Base-by-base conservation (phyloP, 2,888 invertebrate species). In the Dolomedes plantarius region DNA sequence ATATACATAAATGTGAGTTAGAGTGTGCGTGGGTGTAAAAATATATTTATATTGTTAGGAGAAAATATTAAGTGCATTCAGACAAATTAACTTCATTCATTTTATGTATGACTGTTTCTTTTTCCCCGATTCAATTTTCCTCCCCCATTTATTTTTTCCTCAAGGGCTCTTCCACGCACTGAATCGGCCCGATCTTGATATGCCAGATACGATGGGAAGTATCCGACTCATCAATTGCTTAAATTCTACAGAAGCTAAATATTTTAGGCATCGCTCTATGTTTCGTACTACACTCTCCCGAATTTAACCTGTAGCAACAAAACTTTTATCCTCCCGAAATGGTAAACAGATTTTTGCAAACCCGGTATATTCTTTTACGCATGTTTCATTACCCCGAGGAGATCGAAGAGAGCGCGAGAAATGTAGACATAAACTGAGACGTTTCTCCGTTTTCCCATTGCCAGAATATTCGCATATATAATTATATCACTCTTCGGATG, bases 371-470 rank as follows among this genome's bases (percentile, higher is more conserved):
- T 46, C 13, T 46, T 46, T 46, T 16, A 16, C 46, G 46, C 46
- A 46, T 6, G 46, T 46, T 46, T 46, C 46, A 46, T 46, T 46
- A 46, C 46, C 46, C 46, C 46, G 16, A 46, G 46, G 46, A 46
- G 46, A 13, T 16, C 2, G 1, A 9, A 46, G 16, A 16, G 16
- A 46, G 16, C 7, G 46, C 2, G 46, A 16, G 16, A 16, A 46
- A 16, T 46, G 2, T 46, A 46, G 46, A 46, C 46, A 46, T 46
- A 16, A 16, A n/a, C 46, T 16, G 46, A 46, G 46, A 16, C 46
- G 16, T 2, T 46, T 46, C 9, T 13, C 2, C 46, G 16, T 16
- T 46, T 16, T 16, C 46, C 2, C 9, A 9, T 46, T 16, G 9
- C 46, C 6, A 1, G 16, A 46, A 46, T 46, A 46, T 46, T 46